Conservation (phyloP, 2,888 invertebrate species). For the Gandaritis pyraliata region DNA sequence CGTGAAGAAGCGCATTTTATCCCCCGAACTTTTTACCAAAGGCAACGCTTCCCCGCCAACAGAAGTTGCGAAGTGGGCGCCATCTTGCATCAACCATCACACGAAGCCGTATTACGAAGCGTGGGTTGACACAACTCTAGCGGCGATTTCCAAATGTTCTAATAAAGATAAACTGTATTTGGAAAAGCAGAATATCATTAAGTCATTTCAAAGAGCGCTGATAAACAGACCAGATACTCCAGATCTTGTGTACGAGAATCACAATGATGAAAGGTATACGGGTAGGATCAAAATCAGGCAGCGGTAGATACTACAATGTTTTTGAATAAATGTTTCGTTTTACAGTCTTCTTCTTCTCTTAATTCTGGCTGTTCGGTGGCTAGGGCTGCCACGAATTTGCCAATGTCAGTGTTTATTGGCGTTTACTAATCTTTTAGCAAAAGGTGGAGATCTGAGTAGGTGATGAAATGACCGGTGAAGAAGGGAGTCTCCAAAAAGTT, state of each 20-base stretch:
- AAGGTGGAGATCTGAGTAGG: too few species aligned
- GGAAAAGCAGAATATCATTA: conserved; percentile 48
- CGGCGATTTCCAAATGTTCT: conserved; percentile 56
- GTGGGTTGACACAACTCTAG: conserved; percentile 67
- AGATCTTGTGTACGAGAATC: conserved; percentile 55
- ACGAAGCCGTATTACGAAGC: conserved; percentile 73
- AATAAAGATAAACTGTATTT: conserved; percentile 49
- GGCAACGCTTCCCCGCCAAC: conserved; percentile 53
- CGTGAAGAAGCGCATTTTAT: conserved; percentile 16
- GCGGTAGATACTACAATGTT: conserved; percentile 31
- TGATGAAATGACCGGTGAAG: too few species aligned
- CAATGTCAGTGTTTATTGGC: too few species aligned
- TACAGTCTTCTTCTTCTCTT: too few species aligned
- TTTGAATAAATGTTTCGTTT: conserved; percentile 4
- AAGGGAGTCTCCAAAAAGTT: too few species aligned
- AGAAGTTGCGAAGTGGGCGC: conserved; percentile 70
- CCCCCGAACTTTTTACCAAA: conserved; percentile 18
- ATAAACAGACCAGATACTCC: conserved; percentile 48
- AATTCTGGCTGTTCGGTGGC: too few species aligned
- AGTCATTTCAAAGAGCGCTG: conserved; percentile 47
- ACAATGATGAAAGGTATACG: conserved; percentile 59
- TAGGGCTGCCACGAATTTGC: too few species aligned
- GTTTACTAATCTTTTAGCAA: too few species aligned
- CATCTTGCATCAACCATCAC: conserved; percentile 53
- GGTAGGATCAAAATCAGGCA: conserved; percentile 64